Conservation (phyloP, 64 coral and sea anemone species). For the Stylophora pistillata region DNA sequence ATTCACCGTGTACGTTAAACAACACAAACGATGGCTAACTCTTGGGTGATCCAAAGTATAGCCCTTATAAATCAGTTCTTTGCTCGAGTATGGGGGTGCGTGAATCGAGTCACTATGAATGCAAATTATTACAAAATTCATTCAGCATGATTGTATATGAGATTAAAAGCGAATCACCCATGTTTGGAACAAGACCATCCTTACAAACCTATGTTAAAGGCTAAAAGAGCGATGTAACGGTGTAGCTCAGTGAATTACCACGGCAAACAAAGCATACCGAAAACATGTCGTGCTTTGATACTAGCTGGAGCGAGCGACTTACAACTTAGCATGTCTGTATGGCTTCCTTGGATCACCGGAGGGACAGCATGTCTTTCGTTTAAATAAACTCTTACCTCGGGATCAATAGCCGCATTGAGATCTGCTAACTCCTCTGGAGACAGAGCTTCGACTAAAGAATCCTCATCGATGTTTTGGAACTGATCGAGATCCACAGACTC, state of each 20-base stretch:
- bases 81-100: background rate
- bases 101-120: background rate
- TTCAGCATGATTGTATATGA: background rate
- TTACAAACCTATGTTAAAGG: background rate
- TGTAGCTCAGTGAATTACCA: background rate
- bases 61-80: background rate
- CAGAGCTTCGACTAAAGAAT: slow-evolving; percentile 69
- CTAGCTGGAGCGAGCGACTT: background rate
- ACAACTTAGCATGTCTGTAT: background rate
- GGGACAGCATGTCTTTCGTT: background rate
- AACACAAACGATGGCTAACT: background rate
- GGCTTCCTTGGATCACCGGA: background rate
- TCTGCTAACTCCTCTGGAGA: slow-evolving; percentile 86
- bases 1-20: background rate
- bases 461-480: slow-evolving; percentile 83
- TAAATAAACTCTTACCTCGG: slow-evolving; percentile 58
- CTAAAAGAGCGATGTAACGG: background rate
- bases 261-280: background rate
- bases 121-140: background rate
- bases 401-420: slow-evolving; percentile 81
- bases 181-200: background rate
- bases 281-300: background rate
- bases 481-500: slow-evolving; percentile 59
- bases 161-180: background rate
- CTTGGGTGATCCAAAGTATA: too few relatives aligned